Evolutionary conservation across 2,113 vertebrate species (phyloP).

Genomic region (Pelobates fuscus): DNA sequence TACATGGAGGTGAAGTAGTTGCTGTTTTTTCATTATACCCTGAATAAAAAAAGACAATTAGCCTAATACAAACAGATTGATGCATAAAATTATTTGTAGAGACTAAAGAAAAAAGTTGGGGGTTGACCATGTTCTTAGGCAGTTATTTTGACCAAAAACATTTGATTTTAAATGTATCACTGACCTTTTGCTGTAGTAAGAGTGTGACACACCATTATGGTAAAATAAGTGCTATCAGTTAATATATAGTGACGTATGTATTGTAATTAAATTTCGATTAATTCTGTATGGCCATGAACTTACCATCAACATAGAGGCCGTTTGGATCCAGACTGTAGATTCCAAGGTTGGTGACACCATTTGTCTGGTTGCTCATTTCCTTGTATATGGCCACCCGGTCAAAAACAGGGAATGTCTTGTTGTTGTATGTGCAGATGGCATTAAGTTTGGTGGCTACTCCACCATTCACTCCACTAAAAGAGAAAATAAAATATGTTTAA

Average conservation of each 20-base stretch:
- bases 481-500: neutral
- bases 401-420: neutral
- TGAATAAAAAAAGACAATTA: slow-evolving; percentile 13
- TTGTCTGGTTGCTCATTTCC: slow-evolving; percentile 57
- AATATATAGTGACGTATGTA: too few species aligned
- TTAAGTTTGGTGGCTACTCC: slow-evolving; percentile 57
- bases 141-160: too few species aligned
- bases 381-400: slow-evolving; percentile 52
- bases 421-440: slow-evolving; percentile 1
- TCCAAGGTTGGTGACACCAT: slow-evolving; percentile 25
- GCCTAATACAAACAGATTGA: too few species aligned
- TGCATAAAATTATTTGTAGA: too few species aligned
- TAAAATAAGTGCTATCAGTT: too few species aligned
- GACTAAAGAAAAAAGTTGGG: too few species aligned
- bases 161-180: too few species aligned
- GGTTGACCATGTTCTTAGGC: too few species aligned
- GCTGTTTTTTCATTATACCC: slow-evolving; percentile 44
- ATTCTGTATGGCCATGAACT: neutral
- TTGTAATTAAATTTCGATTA: too few species aligned
- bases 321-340: slow-evolving; percentile 41
- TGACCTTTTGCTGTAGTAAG: too few species aligned
- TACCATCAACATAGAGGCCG: slow-evolving; percentile 50
- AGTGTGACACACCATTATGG: too few species aligned
- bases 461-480: slow-evolving; percentile 52
- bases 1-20: slow-evolving; percentile 22